Conservation (phyloP, 2,888 invertebrate species). For the Eledone cirrhosa region DNA sequence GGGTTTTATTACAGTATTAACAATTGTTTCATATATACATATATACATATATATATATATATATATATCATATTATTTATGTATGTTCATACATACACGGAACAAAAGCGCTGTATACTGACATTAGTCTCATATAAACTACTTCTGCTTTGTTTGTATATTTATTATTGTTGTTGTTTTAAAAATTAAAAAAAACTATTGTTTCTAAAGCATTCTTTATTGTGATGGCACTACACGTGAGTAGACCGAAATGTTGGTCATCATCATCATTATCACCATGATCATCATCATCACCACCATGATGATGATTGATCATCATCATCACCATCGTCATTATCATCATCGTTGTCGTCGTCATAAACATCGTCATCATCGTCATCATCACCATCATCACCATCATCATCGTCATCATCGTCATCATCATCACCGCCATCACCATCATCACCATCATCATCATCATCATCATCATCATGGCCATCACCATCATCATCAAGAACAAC, state of each 20-base stretch:
- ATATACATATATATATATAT: no score
- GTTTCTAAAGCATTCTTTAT: no score
- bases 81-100: no score
- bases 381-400: conserved; percentile 33
- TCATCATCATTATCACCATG: neutral
- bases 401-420: conserved; percentile 31
- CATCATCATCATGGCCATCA: neutral
- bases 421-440: conserved; percentile 25
- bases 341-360: neutral
- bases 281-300: neutral
- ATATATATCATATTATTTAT: no score
- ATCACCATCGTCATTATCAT: neutral
- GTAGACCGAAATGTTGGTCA: neutral
- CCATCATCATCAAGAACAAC: no score
- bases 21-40: no score
- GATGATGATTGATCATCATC: conserved; percentile 10
- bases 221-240: neutral
- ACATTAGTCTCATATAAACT: no score
- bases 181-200: no score
- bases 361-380: conserved; percentile 31
- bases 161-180: no score
- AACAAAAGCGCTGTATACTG: no score
- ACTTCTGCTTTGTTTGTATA: no score
- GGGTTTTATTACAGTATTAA: no score
- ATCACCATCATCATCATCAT: neutral